These are phyloP conservation scores for Myripristis jacobus DNA, from an alignment of 2,797 vertebrate species.

Conservation along the genomic window DNA sequence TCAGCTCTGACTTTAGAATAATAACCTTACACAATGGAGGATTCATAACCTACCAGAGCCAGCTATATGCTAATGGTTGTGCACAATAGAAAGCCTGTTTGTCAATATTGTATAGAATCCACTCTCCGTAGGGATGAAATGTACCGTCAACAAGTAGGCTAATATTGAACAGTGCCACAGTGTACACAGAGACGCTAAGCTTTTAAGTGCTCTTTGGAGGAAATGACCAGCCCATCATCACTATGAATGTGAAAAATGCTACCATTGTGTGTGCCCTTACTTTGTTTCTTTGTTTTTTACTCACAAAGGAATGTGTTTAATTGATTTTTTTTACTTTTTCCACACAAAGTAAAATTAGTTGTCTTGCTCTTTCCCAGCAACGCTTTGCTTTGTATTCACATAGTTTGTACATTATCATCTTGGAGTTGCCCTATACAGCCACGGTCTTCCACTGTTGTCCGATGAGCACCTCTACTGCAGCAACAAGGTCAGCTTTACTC, in stretches of 20 bases:
- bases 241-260: constrained; percentile 12
- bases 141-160: constrained; percentile 17
- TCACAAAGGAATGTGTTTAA: not conserved
- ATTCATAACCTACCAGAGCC: constrained; percentile 9
- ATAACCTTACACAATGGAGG: constrained; percentile 22
- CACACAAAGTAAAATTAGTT: not conserved
- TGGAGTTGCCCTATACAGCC: not conserved
- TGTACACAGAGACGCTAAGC: constrained; percentile 8
- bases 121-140: constrained; percentile 21
- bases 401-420: constrained; percentile 1
- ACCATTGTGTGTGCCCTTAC: not conserved
- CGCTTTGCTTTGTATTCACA: not conserved
- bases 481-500: not conserved
- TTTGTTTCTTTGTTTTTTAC: constrained; percentile 3
- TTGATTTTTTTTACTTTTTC: not conserved
- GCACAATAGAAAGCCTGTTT: constrained; percentile 31
- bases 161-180: not conserved
- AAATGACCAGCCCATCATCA: not conserved
- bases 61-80: constrained; percentile 18
- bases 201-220: constrained; percentile 11
- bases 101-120: constrained; percentile 18
- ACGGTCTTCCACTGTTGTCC: not conserved
- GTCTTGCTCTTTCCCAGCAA: not conserved
- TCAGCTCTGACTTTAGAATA: constrained; percentile 33
- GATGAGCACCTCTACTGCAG: not conserved